Conservation (phyloP, 2,113 vertebrate genomes). For the Ptilonorhynchus violaceus region DNA sequence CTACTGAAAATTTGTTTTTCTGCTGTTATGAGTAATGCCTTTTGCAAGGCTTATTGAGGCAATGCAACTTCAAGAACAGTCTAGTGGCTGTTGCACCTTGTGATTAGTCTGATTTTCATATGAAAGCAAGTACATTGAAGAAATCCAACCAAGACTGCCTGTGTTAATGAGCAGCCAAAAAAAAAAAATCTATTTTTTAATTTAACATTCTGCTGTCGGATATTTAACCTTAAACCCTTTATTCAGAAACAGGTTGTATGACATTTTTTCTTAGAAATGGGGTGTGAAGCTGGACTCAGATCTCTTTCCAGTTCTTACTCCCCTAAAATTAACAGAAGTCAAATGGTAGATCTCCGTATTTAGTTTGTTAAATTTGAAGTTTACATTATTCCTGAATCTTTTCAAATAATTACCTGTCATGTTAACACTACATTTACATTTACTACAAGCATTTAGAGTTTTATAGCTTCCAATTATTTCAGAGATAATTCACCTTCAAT, state of each 20-base stretch:
- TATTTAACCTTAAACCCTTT: neutral
- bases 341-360: neutral
- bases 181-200: fast-evolving
- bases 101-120: neutral
- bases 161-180: neutral
- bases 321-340: neutral
- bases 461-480: neutral
- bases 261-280: neutral
- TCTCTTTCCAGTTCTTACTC: neutral
- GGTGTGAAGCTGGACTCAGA: neutral
- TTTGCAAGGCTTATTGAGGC: neutral
- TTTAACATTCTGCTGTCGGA: neutral
- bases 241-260: neutral
- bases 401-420: neutral
- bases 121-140: neutral
- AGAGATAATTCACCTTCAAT: neutral
- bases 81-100: neutral
- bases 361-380: neutral
- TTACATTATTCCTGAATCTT: neutral
- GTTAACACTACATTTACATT: neutral
- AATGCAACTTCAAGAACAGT: neutral
- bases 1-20: neutral
- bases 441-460: neutral
- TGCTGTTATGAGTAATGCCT: neutral
- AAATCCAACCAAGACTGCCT: neutral